A percentile compares a stretch with the other conserved stretches of the same genome.
Conservation (phyloP, 2,888 invertebrate genomes). For the Zygogramma bicolorata region DNA sequence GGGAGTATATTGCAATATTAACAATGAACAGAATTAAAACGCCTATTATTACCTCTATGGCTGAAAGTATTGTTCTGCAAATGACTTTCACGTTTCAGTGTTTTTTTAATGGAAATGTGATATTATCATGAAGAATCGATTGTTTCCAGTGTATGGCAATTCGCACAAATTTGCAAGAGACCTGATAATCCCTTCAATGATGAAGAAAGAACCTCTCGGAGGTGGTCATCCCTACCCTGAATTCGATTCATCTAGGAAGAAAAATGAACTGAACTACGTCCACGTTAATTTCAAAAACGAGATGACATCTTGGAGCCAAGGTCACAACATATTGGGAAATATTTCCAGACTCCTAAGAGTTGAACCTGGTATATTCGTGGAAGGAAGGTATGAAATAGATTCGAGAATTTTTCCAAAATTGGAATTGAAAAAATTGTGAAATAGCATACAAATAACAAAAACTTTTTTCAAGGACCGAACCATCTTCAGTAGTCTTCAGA, state of each 20-base stretch:
- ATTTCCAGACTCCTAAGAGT: constrained; percentile 79
- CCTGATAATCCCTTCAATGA: constrained; percentile 56
- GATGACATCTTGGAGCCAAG: constrained; percentile 80
- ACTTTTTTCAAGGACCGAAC: constrained; percentile 74
- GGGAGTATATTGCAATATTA: no score
- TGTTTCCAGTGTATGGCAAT: constrained; percentile 9
- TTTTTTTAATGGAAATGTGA: no score
- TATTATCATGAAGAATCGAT: no score
- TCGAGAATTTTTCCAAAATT: no score
- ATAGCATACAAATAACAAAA: constrained; percentile 5
- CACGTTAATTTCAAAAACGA: constrained; percentile 82
- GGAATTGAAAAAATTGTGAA: no score
- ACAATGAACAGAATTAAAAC: no score
- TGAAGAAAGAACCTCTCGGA: constrained; percentile 65
- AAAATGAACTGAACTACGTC: constrained; percentile 76
- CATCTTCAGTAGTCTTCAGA: constrained; percentile 83
- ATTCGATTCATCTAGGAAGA: constrained; percentile 27
- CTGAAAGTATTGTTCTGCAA: no score
- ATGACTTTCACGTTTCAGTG: no score
- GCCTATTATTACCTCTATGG: no score
- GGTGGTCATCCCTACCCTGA: constrained; percentile 62
- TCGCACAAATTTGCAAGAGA: constrained; percentile 22
- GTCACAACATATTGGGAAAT: constrained; percentile 77
- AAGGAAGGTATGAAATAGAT: constrained; percentile 74
- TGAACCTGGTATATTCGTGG: constrained; percentile 73